phyloP scores from a whole-genome alignment of 2,888 invertebrate genomes.

The Beris chalybata region DNA sequence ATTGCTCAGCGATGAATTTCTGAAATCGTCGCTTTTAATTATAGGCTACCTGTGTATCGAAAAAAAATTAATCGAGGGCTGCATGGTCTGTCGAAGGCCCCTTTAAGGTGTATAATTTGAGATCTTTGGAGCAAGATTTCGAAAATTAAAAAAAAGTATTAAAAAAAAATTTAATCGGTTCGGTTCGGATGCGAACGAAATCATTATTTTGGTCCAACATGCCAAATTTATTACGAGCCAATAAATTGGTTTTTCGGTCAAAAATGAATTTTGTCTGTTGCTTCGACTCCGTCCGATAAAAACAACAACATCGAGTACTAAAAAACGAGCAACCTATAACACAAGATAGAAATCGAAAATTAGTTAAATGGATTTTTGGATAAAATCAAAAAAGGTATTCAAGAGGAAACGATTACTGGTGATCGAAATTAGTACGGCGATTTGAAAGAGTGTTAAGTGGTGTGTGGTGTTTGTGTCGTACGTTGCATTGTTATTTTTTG shows the following conservation, averaged over 20 bases:
- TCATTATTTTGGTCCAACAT: slow-evolving; percentile 33
- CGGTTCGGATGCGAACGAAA: neutral
- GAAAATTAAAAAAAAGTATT: neutral
- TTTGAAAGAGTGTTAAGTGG: no score
- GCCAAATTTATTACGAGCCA: slow-evolving; percentile 32
- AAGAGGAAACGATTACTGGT: slow-evolving; percentile 9
- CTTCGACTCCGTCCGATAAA: no score
- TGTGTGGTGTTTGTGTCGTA: slow-evolving; percentile 14
- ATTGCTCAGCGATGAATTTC: slow-evolving; percentile 3
- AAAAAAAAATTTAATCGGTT: neutral
- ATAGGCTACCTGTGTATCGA: slow-evolving; percentile 21
- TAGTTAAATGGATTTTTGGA: slow-evolving; percentile 21
- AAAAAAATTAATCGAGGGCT: slow-evolving; percentile 9
- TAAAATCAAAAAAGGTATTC: slow-evolving; percentile 26
- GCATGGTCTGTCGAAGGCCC: no score
- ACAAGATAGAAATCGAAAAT: slow-evolving; percentile 11
- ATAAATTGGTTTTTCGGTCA: slow-evolving; percentile 30
- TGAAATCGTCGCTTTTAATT: slow-evolving; percentile 36
- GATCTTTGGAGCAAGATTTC: neutral
- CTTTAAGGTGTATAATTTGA: no score
- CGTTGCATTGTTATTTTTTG: slow-evolving; percentile 17
- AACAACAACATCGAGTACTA: neutral
- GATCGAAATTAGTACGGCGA: neutral
- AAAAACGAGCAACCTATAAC: slow-evolving; percentile 12
- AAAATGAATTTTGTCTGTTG: neutral